Evolutionary conservation across 2,113 vertebrate species (phyloP).

Genomic region (Eptesicus fuscus): DNA sequence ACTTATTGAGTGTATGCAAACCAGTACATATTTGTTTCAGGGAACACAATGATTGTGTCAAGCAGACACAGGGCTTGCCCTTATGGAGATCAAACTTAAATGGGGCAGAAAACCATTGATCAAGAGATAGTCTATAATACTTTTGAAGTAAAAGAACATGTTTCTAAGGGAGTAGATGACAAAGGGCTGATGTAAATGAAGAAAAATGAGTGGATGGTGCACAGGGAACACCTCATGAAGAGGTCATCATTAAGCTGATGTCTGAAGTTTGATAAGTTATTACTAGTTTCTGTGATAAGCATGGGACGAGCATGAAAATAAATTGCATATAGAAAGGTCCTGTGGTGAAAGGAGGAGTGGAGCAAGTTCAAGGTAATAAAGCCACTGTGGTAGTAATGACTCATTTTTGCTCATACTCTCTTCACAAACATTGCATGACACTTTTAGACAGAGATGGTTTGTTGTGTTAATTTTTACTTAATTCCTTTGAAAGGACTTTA

Average conservation of each 20-base stretch:
- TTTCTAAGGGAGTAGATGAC: not conserved
- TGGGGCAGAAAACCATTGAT: not conserved
- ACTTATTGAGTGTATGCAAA: not conserved
- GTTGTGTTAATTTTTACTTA: constrained; percentile 2
- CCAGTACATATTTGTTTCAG: not conserved
- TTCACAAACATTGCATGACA: not conserved
- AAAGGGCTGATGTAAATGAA: not conserved
- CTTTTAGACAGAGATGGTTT: not conserved
- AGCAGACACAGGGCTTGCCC: not conserved
- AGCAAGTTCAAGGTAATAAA: not conserved
- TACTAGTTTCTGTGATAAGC: not conserved
- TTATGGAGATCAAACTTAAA: not conserved
- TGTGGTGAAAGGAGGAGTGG: not conserved
- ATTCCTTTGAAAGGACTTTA: constrained; percentile 4
- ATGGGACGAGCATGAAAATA: not conserved
- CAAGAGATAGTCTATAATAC: not conserved
- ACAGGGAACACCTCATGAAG: not conserved
- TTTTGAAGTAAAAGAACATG: not conserved
- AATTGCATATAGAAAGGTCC: not conserved
- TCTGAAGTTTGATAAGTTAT: not conserved
- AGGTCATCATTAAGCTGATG: not conserved
- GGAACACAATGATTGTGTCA: not conserved
- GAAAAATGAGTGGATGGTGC: not conserved
- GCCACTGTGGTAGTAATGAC: not conserved
- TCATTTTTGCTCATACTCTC: not conserved